Base-by-base conservation (phyloP, 1,140 invertebrate genomes). In the Oreohelix idahoensis region DNA sequence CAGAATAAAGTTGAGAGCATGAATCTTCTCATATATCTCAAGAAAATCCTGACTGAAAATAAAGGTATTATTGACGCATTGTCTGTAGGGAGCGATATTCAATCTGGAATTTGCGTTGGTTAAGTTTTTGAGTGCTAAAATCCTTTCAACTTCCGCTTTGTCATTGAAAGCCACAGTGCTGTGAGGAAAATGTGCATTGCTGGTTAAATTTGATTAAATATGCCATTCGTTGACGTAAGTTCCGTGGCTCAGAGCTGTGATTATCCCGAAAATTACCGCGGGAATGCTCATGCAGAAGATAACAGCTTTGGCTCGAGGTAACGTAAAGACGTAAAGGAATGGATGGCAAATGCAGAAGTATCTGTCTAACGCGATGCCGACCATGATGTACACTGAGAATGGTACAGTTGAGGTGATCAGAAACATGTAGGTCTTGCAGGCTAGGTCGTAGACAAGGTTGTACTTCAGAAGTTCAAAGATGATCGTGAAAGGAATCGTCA, bases 281-380 rank as follows among this genome's bases (percentile, higher is more conserved):
- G 89, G 85, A 26, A 88, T 35, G 2, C 79, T 77, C 17, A 91
- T 81, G 49, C 82, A 74, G 0, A 84, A 51, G 32, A 88, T 86
- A 32, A 87, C 82, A 20, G 89, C 70, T 70, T 89, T 88, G 29
- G 89, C 89, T n/a, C 88, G 69, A 15, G 69, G 69, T 2, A 87
- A 53, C 11, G 84, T 90, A 49, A 91, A 85, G n/a, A 85, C 81
- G 36, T 88, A 86, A 0, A 86, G 53, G 77, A 89, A 89, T 2
- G 89, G 89, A 70, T 88, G 88, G 76, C 90, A 91, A 70, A 92
- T 90, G 78, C 89, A 90, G 76, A 91, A 86, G 83, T 89, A 90
- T n/a, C 89, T 70, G 83, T 90, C 89, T 42, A 90, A 86, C 17
- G 89, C 89, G 23, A 91, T 90, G 36, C 86, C 88, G 17, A 87